phyloP scores from a whole-genome alignment of 2,888 invertebrate species.

The Atrina japonica region DNA sequence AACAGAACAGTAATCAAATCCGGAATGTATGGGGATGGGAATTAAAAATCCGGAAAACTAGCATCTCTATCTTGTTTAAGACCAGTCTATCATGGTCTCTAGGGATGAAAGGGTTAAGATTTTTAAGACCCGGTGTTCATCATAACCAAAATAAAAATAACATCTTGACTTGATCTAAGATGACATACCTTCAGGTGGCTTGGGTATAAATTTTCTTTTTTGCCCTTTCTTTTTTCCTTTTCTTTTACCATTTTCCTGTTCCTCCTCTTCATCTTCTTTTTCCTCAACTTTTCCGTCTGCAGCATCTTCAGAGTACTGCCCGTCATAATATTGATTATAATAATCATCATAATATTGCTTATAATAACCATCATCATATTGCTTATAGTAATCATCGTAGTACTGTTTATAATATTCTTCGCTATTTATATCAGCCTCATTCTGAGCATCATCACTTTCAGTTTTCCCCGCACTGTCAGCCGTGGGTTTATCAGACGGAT shows the following conservation, averaged over 20 bases:
- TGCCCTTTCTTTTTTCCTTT: conserved; percentile 57
- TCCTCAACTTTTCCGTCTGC: conserved; percentile 35
- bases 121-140: too few relatives aligned
- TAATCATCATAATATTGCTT: conserved; percentile 11
- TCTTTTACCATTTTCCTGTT: conserved; percentile 31
- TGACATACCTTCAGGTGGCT: conserved; percentile 52
- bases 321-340: background rate
- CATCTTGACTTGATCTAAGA: too few relatives aligned
- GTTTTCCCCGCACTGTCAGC: background rate
- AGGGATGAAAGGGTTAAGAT: too few relatives aligned
- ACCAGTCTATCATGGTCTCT: too few relatives aligned
- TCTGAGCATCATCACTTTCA: conserved; percentile 9
- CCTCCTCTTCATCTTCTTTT: conserved; percentile 31
- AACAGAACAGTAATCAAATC: too few relatives aligned
- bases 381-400: conserved; percentile 69
- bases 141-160: too few relatives aligned
- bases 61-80: too few relatives aligned
- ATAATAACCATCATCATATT: conserved; percentile 63
- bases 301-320: conserved; percentile 16
- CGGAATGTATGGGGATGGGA: too few relatives aligned
- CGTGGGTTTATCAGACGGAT: conserved; percentile 1
- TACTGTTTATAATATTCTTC: conserved; percentile 59
- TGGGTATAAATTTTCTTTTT: conserved; percentile 54
- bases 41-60: too few relatives aligned
- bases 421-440: conserved; percentile 31